Evolutionary conservation across 2,888 invertebrate genomes (phyloP), one percentile per base, ranked within the genome.

Genomic region (Epicampocera succincta): DNA sequence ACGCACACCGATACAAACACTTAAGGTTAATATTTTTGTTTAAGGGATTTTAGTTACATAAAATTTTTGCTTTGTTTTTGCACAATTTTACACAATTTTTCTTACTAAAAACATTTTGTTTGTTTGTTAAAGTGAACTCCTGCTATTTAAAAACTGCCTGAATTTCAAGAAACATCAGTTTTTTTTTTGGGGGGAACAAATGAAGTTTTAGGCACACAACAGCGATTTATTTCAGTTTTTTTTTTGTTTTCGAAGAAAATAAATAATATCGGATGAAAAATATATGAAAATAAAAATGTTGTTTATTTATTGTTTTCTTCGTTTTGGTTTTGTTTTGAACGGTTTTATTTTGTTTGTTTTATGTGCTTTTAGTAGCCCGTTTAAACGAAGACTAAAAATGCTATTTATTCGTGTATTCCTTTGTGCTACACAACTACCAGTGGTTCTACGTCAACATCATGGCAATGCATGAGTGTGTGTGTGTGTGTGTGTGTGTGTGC

Each of bases 301-400:
- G 1, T 58, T 78, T 33, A 61, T 13, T 13, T 56, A 15, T 2
- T 56, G 4, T 69, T n/a, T 54, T 33, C 54, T 33, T 25, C 40
- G 33, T 29, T 54, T 33, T 25, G 29, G 33, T 29, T 65, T 48
- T 58, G 33, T 73, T 81, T 11, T 73, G 48, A 48, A 69, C 68
- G 15, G 21, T 56, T 44, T 33, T 29, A 11, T 58, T 46, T 54
- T 56, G 52, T 66, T 63, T 75, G 29, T 82, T 29, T n/a, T 73
- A 72, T 82, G 82, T 82, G 82, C 78, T 82, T 78, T 74, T 71
- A 54, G 71, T 75, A 75, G 82, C 69, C 82, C 82, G 78, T 82
- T 66, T 82, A 12, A 75, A 75, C 74, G 74, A 82, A 82, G 74
- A 82, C 82, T 82, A 78, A 74, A 81, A 71, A 66, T 78, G 78